These are phyloP conservation scores for Callionymus lyra DNA, from an alignment of 2,113 vertebrate genomes.

Conservation along the genomic window DNA sequence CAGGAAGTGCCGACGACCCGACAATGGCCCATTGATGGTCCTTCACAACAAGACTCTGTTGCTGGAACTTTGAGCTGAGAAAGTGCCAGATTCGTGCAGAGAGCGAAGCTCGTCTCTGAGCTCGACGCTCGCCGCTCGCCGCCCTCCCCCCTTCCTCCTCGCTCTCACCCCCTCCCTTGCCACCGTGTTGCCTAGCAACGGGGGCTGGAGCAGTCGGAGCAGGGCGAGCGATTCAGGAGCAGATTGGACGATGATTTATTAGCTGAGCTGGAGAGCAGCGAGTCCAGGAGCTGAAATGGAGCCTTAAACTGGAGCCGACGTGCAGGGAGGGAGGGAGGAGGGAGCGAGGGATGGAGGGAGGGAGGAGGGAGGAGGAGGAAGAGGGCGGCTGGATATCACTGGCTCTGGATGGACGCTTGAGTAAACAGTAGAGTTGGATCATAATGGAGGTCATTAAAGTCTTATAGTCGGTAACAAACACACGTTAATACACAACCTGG, in stretches of 20 bases:
- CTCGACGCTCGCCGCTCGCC: constrained; percentile 81
- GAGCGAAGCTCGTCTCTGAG: constrained; percentile 77
- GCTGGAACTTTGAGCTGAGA: constrained; percentile 53
- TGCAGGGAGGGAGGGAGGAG: constrained; percentile 39
- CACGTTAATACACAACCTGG: too few relatives aligned
- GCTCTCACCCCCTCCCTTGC: constrained; percentile 47
- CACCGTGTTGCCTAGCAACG: constrained; percentile 85
- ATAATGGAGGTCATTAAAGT: constrained; percentile 30
- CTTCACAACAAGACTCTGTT: constrained; percentile 67
- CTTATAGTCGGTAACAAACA: constrained; percentile 33
- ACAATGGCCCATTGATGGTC: constrained; percentile 67
- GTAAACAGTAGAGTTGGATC: constrained; percentile 60
- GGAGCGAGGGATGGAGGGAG: constrained; percentile 34
- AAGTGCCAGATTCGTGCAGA: constrained; percentile 69
- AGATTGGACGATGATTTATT: constrained; percentile 89
- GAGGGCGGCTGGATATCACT: constrained; percentile 17
- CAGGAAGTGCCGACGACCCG: constrained; percentile 68
- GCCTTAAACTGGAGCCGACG: constrained; percentile 66
- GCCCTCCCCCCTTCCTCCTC: neutral
- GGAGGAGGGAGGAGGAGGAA: constrained; percentile 14
- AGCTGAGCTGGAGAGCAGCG: constrained; percentile 69
- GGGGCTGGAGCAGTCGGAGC: constrained; percentile 74
- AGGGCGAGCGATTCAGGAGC: constrained; percentile 77
- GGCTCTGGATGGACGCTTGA: constrained; percentile 30
- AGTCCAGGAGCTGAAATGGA: constrained; percentile 75